Evolutionary conservation across 2,888 invertebrate species (phyloP), one percentile per base, ranked within the genome.

Genomic region (Sarcophaga carnaria): DNA sequence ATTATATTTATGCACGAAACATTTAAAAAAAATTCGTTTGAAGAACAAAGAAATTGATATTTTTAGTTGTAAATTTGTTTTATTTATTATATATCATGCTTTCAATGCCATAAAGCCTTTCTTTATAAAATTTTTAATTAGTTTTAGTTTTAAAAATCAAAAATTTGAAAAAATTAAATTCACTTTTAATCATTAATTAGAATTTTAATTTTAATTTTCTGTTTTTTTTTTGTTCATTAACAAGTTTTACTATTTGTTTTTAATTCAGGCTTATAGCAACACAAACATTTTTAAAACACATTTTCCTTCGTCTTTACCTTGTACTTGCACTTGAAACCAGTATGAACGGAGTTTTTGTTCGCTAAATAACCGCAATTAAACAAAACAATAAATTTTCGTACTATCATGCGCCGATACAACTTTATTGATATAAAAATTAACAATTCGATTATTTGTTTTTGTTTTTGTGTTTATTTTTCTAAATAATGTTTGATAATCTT

Each of bases 281-380:
- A 37, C 25, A 49, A 20, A 77, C 14, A 25, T 37, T 37, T 25
- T 37, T 37, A 37, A 37, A 37, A 37, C 37, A 37, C 37, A 37
- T 8, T 37, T 37, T 37, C 37, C 37, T 37, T 37, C 37, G 11
- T 47, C 59, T 63, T 84, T 64, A 12, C 80, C 71, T 85, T 85
- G 83, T 27, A 79, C 80, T 64, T 84, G 79, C 64, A 74, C 78
- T 79, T 78, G 83, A 69, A 69, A 25, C 25, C 2, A 27, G 25
- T 49, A 49, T 47, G n/a, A 17, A 45, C 22, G 14, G 59, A 37
- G 37, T 37, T 62, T 27, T 77, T 66, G 45, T 25, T 77, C 2
- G 49, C 25, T 66, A 25, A 17, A 54, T 25, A 37, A 71, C 60
- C 14, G 8, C 54, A 54, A 14, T 54, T 17, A 17, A 54, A 54